Percentiles rank a stretch among this genome's conserved stretches.
Conservation (phyloP, 2,888 invertebrate species). For the Cephus rjabovi region DNA sequence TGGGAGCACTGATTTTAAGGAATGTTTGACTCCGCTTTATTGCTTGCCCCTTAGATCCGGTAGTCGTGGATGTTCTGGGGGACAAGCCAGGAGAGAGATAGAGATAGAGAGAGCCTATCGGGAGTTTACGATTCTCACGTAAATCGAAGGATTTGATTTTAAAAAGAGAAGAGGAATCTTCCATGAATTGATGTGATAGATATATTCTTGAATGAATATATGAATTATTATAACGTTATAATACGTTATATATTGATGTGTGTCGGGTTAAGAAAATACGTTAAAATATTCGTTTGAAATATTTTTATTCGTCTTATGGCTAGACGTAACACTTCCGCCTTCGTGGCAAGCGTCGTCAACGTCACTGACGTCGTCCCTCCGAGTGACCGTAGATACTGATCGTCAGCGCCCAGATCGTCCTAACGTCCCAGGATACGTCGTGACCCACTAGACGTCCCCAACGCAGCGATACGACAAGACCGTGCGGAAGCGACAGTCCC, state of each 20-base stretch:
- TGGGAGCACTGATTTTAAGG: conserved; percentile 40
- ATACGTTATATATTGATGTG: no score
- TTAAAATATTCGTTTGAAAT: background rate
- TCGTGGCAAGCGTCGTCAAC: conserved; percentile 40
- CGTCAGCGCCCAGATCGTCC: conserved; percentile 2
- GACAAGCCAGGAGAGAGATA: background rate
- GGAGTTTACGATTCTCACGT: background rate
- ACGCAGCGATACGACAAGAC: conserved; percentile 40
- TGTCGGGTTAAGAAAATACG: no score
- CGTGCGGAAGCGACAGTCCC: conserved; percentile 42
- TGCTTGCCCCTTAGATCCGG: background rate
- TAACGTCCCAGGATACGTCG: background rate
- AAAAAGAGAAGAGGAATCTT: background rate
- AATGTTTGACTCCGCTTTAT: conserved; percentile 23
- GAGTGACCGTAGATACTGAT: conserved; percentile 38
- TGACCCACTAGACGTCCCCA: conserved; percentile 17
- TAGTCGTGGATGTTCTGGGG: background rate
- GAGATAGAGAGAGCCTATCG: background rate
- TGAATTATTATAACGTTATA: background rate
- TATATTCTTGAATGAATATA: background rate
- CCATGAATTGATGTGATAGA: background rate
- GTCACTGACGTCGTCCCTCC: conserved; percentile 25
- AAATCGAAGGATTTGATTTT: background rate
- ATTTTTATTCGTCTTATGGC: background rate
- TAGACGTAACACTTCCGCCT: conserved; percentile 28